These are phyloP conservation scores for Bemisia tabaci DNA, from an alignment of 1,140 invertebrate species.

Conservation along the genomic window DNA sequence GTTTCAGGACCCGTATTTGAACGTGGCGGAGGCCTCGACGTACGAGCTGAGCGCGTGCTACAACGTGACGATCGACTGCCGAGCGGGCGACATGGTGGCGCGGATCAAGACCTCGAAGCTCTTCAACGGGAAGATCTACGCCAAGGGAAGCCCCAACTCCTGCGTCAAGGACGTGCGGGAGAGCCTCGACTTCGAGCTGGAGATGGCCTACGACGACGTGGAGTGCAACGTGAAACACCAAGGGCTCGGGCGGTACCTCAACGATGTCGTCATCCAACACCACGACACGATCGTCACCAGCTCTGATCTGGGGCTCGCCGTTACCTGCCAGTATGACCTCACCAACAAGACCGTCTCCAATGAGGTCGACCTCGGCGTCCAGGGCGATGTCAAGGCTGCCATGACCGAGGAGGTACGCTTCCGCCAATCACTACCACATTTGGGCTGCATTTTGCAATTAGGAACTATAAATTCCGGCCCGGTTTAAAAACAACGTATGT, in stretches of 20 bases:
- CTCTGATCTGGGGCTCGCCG: slow-evolving; percentile 77
- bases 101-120: slow-evolving; percentile 80
- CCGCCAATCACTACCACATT: background rate
- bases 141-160: slow-evolving; percentile 80
- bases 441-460: too few species aligned
- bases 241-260: slow-evolving; percentile 67
- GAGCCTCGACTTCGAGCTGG: slow-evolving; percentile 71
- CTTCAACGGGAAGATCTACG: slow-evolving; percentile 89
- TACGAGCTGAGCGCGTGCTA: slow-evolving; percentile 89
- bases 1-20: slow-evolving; percentile 67
- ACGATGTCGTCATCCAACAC: slow-evolving; percentile 84
- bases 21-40: slow-evolving; percentile 74
- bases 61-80: slow-evolving; percentile 84
- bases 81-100: slow-evolving; percentile 83
- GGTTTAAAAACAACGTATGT: too few species aligned
- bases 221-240: slow-evolving; percentile 80
- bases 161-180: slow-evolving; percentile 76
- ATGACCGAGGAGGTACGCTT: slow-evolving; percentile 67
- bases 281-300: slow-evolving; percentile 91
- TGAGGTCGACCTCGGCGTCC: slow-evolving; percentile 77
- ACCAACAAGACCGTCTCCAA: slow-evolving; percentile 87
- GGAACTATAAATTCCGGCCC: too few species aligned
- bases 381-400: slow-evolving; percentile 62
- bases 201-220: slow-evolving; percentile 81
- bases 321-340: slow-evolving; percentile 85